Evolutionary conservation across 2,888 invertebrate genomes (phyloP), one percentile per base, ranked within the genome.

Genomic region (Steinernema carpocapsae): DNA sequence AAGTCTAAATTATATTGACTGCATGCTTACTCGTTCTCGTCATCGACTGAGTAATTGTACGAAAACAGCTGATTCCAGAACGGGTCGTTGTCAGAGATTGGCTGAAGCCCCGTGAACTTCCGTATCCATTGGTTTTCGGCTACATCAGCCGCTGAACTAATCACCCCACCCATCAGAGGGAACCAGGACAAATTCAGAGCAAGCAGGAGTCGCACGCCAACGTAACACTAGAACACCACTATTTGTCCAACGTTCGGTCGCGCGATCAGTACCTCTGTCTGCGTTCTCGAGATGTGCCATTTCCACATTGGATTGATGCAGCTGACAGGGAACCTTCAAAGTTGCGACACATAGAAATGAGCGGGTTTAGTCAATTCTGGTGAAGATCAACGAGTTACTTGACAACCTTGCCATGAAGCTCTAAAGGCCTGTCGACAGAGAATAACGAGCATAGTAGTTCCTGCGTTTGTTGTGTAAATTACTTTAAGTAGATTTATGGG

Each of bases 1-100:
- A 37, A 37, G 10, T 37, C 3, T 6, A 10, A 3, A 37, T 10
- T 26, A 14, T n/a, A 45, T 56, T 24, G n/a, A 12, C 26, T n/a
- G 24, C 1, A 24, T 52, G 59, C 80, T 72, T 48, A 87, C 87
- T 78, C 78, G 43, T 84, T 80, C 6, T 74, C 75, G 26, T 85
- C 83, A 29, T 86, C 85, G 72, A 87, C 77, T 70, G 86, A 81
- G 52, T 85, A 79, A 74, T 86, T 94, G 87, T 95, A 99, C 0
- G 95, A 93, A 46, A 99, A 90, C 79, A 99, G 91, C 80, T 93
- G 92, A 88, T 94, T 94, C 97, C 97, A 99, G 88, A 94, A 96
- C 0, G 93, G 93, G 88, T 95, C 94, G 88, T 94, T 94, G 7
- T 92, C 91, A 4, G 93, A 91, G 82, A 99, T 93, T 46, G 92